Evolutionary conservation across 1,140 invertebrate species (phyloP), one percentile per base, ranked within the genome.

Genomic region (Sminthurides bifidus): DNA sequence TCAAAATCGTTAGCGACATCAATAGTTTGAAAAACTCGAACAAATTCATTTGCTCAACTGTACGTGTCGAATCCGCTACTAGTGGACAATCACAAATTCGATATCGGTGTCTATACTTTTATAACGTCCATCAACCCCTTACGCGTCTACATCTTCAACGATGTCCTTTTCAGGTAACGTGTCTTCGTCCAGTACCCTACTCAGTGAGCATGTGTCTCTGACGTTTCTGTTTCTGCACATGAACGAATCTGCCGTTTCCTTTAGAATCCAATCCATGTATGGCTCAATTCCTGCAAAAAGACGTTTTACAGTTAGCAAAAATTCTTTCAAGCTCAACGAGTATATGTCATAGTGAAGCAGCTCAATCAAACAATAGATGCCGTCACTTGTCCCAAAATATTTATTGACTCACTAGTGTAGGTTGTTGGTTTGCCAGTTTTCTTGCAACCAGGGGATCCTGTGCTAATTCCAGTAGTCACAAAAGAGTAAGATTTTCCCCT

Each of bases 51-150:
- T 33, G 46, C 46, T 24, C 93, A 98, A 68, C 85, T 93, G 69
- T 97, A 83, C 70, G 76, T 81, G 48, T 66, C 71, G 21, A 75
- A 77, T 56, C 77, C 77, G 17, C 68, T 77, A n/a, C 64, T 79
- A 0, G 79, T 91, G 2, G 85, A 87, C 68, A 85, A 85, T 0
- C 79, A 88, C 68, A 96, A 95, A 73, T 98, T 98, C 74, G 93
- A 98, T 69, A 90, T 98, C 68, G 93, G 93, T 17, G 80, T 97
- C 19, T 98, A 98, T 72, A 88, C 88, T 0, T 83, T 88, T 1
- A 74, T 96, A 1, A 95, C 92, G 0, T 93, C 89, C 0, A 77
- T 97, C 1, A 78, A 93, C 73, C 93, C 93, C 12, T 69, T 97
- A 1, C 75, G 91, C 65, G 79, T 87, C 0, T 97, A 97, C 66